Evolutionary conservation across 64 coral and sea anemone species (phyloP), one percentile per base, ranked within the genome.

Genomic region (Stichodactyla mertensii): DNA sequence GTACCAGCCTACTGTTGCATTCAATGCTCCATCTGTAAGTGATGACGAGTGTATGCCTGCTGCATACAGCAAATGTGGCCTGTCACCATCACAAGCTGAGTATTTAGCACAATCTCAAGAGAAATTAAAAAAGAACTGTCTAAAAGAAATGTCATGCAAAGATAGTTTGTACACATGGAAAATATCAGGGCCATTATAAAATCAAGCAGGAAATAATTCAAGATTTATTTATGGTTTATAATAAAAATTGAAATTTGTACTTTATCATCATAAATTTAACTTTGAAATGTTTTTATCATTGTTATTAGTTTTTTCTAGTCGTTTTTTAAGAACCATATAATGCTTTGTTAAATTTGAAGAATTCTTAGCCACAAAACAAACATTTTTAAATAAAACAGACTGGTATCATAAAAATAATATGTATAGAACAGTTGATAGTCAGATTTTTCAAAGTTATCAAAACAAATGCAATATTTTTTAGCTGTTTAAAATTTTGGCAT

Each of bases 121-220:
- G 58, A 15, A 57, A 45, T n/a, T 91, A 14, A 19, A 82, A 56
- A 86, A 80, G 27, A 87, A 28, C 22, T 92, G 71, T 84, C 74
- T 96, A 8, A 96, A 93, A 83, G 94, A 96, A n/a, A 70, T 96
- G 8, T 20, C 56, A 15, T 96, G 94, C 52, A 92, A 80, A 64
- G 77, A 87, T 77, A 74, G 85, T 3, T 84, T 88, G 57, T 96
- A 87, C 28, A 90, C 77, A 8, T 96, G 94, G 94, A 88, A 23
- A 20, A 1, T 74, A 24, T 9, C 24, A 58, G 56, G 56, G 9
- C 6, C 55, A 0, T 57, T 2, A 10, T 57, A 57, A 57, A 57
- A 57, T 28, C 8, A 10, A 71, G 2, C 3, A 26, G 18, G 18
- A 7, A 58, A 10, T 58, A 58, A 16, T 62, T 16, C 18, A 62